A percentile compares a stretch with the other conserved stretches of the same genome.
These are phyloP conservation scores for Parambassis ranga DNA, from an alignment of 2,797 vertebrate species.

Conservation along the genomic window DNA sequence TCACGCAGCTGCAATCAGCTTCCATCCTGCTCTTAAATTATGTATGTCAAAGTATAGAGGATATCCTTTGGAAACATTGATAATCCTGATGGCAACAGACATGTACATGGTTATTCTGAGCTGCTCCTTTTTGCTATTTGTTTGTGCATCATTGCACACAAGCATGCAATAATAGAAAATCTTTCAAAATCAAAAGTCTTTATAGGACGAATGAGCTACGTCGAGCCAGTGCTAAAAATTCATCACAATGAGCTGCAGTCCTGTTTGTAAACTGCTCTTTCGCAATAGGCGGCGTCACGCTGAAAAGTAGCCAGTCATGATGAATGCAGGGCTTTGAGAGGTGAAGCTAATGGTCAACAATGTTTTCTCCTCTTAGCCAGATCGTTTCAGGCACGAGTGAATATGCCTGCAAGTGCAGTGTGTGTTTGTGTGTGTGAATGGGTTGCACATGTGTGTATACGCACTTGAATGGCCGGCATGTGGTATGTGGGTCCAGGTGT, in stretches of 20 bases:
- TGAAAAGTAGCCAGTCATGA: conserved; percentile 14
- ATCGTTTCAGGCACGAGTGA: conserved; percentile 12
- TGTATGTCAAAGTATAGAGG: conserved; percentile 27
- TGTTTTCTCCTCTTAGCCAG: conserved; percentile 24
- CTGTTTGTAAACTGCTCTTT: conserved; percentile 35
- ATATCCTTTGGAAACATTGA: conserved; percentile 19
- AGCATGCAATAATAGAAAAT: conserved; percentile 4
- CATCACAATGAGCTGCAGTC: conserved; percentile 13
- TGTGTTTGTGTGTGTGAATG: neutral
- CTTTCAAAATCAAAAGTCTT: conserved; percentile 19
- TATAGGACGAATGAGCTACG: conserved; percentile 12
- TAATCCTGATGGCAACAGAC: neutral
- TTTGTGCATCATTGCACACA: neutral
- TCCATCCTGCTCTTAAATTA: conserved; percentile 43
- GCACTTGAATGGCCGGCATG: neutral
- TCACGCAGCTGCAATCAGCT: conserved; percentile 31
- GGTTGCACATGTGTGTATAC: neutral
- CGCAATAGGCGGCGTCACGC: conserved; percentile 7
- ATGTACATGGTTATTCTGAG: neutral
- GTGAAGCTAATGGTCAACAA: conserved; percentile 26
- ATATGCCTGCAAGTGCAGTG: neutral
- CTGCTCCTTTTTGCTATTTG: neutral
- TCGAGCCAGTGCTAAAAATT: conserved; percentile 37
- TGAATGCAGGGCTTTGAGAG: conserved; percentile 31
- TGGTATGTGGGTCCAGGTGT: neutral